These are phyloP conservation scores for Pithys albifrons DNA, from an alignment of 2,113 vertebrate species.

Conservation along the genomic window DNA sequence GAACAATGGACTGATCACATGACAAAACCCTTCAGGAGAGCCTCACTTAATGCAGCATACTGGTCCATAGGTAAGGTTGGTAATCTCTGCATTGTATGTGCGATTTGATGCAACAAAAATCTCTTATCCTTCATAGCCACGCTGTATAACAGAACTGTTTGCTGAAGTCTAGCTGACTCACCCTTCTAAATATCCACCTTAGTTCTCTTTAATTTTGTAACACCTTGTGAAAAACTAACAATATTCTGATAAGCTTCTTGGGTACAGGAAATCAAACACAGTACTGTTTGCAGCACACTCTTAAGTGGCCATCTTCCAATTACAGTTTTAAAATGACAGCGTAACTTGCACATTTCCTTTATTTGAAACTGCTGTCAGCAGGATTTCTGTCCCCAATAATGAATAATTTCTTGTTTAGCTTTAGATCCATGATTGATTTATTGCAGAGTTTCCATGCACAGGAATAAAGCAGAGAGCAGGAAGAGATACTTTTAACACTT, in stretches of 20 bases:
- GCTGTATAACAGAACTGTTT: background rate
- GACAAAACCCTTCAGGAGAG: background rate
- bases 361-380: constrained; percentile 22
- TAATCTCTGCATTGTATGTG: background rate
- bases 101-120: background rate
- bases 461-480: background rate
- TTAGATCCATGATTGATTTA: constrained; percentile 13
- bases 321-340: background rate
- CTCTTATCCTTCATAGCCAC: background rate
- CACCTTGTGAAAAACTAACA: background rate
- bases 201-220: constrained; percentile 9
- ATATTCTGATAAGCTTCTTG: background rate
- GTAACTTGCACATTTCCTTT: constrained; percentile 14
- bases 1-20: background rate
- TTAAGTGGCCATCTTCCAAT: background rate
- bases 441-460: background rate
- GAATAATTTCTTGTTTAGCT: constrained; percentile 21
- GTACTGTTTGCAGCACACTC: background rate
- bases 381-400: constrained; percentile 24
- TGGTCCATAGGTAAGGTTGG: background rate
- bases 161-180: constrained; percentile 10
- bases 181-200: background rate
- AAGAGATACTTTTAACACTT: background rate
- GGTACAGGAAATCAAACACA: constrained; percentile 41
- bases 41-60: fast-evolving